These are phyloP conservation scores for Leptogaster cylindrica DNA, from an alignment of 2,888 invertebrate genomes.

Conservation along the genomic window DNA sequence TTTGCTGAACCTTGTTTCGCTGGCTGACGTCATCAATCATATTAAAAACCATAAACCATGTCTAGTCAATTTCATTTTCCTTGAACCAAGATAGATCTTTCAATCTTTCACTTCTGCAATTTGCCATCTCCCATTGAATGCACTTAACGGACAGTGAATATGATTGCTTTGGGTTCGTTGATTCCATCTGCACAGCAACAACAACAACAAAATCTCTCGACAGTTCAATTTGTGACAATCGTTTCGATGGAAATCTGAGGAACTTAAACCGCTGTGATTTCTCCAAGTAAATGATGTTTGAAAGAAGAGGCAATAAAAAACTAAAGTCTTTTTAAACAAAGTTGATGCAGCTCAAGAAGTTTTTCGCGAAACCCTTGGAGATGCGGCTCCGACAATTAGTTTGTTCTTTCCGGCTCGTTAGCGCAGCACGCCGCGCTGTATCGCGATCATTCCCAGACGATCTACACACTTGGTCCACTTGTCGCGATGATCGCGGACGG, in stretches of 20 bases:
- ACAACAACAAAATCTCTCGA: conserved; percentile 5
- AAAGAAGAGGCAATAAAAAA: too few species aligned
- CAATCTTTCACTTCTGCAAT: too few species aligned
- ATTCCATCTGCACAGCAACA: not conserved
- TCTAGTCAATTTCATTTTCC: not conserved
- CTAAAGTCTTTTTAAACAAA: too few species aligned
- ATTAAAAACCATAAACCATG: conserved; percentile 11
- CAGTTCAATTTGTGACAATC: conserved; percentile 4
- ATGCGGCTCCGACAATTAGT: not conserved
- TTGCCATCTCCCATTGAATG: conserved; percentile 4
- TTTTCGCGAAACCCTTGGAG: too few species aligned
- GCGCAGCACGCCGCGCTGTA: too few species aligned
- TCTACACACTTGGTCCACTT: not conserved
- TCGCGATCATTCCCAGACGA: not conserved
- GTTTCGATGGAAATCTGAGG: too few species aligned
- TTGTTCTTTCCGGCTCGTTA: not conserved
- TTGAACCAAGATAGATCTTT: not conserved
- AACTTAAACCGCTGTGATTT: too few species aligned
- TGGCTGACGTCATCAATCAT: conserved; percentile 20
- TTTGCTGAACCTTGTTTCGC: too few species aligned
- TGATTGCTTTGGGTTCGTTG: conserved; percentile 15
- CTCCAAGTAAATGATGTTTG: too few species aligned
- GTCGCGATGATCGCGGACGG: too few species aligned
- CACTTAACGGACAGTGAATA: conserved; percentile 5
- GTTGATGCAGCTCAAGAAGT: too few species aligned